Evolutionary conservation across 2,113 vertebrate species (phyloP).

Genomic region (Ictalurus furcatus): DNA sequence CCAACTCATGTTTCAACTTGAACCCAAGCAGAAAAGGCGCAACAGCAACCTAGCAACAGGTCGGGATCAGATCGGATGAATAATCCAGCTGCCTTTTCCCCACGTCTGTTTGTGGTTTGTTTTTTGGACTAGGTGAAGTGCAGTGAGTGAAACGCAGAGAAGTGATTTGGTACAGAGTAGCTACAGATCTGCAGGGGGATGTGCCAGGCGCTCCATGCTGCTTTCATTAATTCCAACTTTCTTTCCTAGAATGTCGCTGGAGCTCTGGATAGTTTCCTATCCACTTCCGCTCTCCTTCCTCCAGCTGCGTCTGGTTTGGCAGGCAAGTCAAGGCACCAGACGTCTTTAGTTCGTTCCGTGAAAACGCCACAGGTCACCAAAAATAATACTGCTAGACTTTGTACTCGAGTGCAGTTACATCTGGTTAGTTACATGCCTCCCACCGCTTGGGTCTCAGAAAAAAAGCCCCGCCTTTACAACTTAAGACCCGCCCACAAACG

Average conservation of each 20-base stretch:
- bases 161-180: neutral
- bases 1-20: constrained; percentile 18
- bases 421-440: neutral
- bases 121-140: neutral
- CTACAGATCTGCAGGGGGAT: constrained; percentile 10
- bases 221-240: constrained; percentile 8
- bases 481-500: neutral
- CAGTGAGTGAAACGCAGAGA: neutral
- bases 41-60: neutral
- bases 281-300: neutral
- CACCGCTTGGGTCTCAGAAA: neutral
- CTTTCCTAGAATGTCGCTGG: neutral
- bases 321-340: neutral
- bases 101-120: neutral
- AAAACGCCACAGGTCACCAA: neutral
- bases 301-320: neutral
- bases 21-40: neutral
- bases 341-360: neutral
- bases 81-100: neutral
- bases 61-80: neutral
- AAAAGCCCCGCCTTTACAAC: neutral
- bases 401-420: neutral
- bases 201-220: neutral
- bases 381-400: neutral
- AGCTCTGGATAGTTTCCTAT: neutral